A percentile compares a stretch with the other conserved stretches of the same genome.
phyloP scores from a whole-genome alignment of 2,113 vertebrate species.

The Hemichromis elongatus region DNA sequence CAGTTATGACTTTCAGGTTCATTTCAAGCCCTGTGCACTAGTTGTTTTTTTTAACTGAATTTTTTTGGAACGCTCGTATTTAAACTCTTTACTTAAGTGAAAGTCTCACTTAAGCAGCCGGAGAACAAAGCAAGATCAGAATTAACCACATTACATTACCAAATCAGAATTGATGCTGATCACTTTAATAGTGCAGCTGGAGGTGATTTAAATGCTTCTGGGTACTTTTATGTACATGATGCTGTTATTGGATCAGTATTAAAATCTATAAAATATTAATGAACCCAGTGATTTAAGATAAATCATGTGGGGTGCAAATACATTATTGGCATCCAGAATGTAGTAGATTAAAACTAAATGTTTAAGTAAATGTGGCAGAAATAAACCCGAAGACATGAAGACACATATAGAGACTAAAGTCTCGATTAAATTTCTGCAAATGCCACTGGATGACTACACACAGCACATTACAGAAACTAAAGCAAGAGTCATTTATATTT shows the following conservation, averaged over 20 bases:
- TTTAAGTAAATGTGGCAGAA: neutral
- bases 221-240: accelerated
- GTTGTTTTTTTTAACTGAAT: accelerated
- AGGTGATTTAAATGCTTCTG: accelerated
- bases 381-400: neutral
- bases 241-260: neutral
- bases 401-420: neutral
- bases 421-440: neutral
- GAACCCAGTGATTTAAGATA: neutral
- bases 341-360: neutral
- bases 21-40: accelerated
- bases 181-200: neutral
- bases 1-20: neutral
- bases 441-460: neutral
- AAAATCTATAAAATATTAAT: neutral
- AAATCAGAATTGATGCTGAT: neutral
- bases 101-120: neutral
- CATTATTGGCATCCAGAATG: neutral
- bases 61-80: neutral
- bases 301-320: neutral
- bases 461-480: neutral
- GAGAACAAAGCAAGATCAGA: neutral
- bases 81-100: neutral
- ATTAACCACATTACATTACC: neutral
- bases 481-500: neutral